Evolutionary conservation across 2,888 invertebrate genomes (phyloP).

Genomic region (Dolomedes plantarius): DNA sequence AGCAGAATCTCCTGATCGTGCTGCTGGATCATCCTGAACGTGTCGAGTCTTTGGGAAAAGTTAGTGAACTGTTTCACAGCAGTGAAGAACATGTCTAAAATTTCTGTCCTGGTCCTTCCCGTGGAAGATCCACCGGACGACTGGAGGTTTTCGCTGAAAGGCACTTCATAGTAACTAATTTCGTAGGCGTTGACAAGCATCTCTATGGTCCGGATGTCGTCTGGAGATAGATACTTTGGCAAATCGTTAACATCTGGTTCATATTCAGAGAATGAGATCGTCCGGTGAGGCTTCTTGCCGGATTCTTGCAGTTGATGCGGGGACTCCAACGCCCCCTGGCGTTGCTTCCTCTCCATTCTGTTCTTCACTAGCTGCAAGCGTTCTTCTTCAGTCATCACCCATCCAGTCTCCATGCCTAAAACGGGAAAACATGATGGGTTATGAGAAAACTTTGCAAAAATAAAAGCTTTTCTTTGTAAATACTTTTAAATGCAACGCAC

Average conservation of each 20-base stretch:
- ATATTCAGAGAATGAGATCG: slow-evolving; percentile 56
- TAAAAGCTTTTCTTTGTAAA: no score
- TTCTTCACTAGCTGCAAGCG: slow-evolving; percentile 75
- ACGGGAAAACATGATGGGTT: no score
- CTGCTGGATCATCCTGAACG: slow-evolving; percentile 74
- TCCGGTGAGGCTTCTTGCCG: slow-evolving; percentile 30
- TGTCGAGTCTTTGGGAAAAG: slow-evolving; percentile 75
- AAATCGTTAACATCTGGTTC: slow-evolving; percentile 70
- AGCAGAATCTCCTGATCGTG: slow-evolving; percentile 75
- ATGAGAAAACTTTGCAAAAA: no score
- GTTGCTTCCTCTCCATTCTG: slow-evolving; percentile 74
- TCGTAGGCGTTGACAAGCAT: slow-evolving; percentile 74
- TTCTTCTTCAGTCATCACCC: slow-evolving; percentile 77
- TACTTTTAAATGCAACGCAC: no score
- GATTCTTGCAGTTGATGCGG: slow-evolving; percentile 42
- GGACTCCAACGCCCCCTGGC: slow-evolving; percentile 71
- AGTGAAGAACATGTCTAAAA: slow-evolving; percentile 76
- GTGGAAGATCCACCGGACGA: slow-evolving; percentile 13
- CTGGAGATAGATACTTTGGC: slow-evolving; percentile 45
- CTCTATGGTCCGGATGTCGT: slow-evolving; percentile 74
- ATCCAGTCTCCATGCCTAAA: slow-evolving; percentile 76
- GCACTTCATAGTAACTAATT: slow-evolving; percentile 74
- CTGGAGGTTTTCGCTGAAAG: slow-evolving; percentile 69
- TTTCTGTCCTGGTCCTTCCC: slow-evolving; percentile 73
- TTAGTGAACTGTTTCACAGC: slow-evolving; percentile 75